phyloP scores from a whole-genome alignment of 2,113 vertebrate genomes.

The Poeciliopsis retropinna region DNA sequence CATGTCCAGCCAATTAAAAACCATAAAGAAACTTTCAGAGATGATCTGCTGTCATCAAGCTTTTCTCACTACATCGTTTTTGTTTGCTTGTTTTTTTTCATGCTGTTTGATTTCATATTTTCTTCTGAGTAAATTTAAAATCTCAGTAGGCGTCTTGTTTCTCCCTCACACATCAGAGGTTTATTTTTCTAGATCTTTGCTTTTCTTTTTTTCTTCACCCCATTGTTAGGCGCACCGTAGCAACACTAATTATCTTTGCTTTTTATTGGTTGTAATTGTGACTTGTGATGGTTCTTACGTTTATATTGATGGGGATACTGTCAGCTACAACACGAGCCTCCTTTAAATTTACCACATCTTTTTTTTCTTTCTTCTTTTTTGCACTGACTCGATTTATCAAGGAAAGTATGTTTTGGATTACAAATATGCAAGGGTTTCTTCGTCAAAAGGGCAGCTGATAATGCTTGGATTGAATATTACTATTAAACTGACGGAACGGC shows the following conservation, averaged over 20 bases:
- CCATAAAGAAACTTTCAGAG: too few relatives aligned
- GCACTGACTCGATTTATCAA: neutral
- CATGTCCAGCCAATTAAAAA: too few relatives aligned
- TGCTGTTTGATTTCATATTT: too few relatives aligned
- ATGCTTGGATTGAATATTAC: neutral
- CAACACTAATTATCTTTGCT: neutral
- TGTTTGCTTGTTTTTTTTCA: too few relatives aligned
- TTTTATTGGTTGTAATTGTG: neutral
- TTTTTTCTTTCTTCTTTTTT: neutral
- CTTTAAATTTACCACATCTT: neutral
- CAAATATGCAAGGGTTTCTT: neutral
- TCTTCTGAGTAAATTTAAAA: too few relatives aligned
- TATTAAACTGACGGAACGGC: neutral
- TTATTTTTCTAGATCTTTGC: neutral
- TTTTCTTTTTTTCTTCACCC: neutral
- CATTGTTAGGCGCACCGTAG: neutral
- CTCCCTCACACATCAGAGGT: neutral
- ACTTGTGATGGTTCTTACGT: neutral
- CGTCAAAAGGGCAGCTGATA: neutral
- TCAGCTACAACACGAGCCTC: neutral
- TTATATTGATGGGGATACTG: neutral
- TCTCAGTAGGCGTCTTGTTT: too few relatives aligned
- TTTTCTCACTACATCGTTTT: too few relatives aligned
- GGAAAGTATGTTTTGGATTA: too few relatives aligned
- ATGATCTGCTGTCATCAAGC: too few relatives aligned